A percentile compares a stretch with the other conserved stretches of the same genome.
phyloP scores from a whole-genome alignment of 37 sponge, comb jelly and placozoan genomes.

The Aphrocallistes beatrix region DNA sequence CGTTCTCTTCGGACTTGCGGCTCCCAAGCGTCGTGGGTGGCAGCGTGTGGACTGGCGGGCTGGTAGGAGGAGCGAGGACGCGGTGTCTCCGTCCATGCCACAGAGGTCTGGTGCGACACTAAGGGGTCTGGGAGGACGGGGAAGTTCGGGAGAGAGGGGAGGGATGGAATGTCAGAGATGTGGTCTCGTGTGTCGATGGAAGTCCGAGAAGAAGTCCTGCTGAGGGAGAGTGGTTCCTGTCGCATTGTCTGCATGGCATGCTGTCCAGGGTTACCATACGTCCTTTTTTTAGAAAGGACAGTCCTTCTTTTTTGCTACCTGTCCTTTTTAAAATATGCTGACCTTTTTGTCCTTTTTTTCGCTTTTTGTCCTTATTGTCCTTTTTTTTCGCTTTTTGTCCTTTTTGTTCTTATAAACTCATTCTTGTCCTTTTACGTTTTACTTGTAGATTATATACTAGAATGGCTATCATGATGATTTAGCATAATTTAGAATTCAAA shows the following conservation, averaged over 20 bases:
- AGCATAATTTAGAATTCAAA: too few species aligned
- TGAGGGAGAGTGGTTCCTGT: neutral
- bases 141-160: neutral
- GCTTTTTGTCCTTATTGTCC: too few species aligned
- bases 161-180: neutral
- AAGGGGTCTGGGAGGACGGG: neutral
- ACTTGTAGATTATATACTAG: too few species aligned
- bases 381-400: too few species aligned
- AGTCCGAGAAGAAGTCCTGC: neutral
- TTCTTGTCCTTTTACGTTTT: too few species aligned
- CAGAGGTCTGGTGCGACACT: neutral
- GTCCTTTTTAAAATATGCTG: too few species aligned
- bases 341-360: too few species aligned
- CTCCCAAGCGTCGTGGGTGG: neutral
- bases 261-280: too few species aligned
- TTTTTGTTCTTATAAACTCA: too few species aligned
- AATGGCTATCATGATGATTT: too few species aligned
- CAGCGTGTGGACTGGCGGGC: neutral
- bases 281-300: too few species aligned
- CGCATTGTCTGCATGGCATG: neutral
- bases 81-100: neutral
- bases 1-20: neutral
- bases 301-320: too few species aligned
- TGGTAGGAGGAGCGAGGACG: neutral
- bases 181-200: neutral